Evolutionary conservation across 1,140 invertebrate species (phyloP).

Genomic region (Drusus annulatus): DNA sequence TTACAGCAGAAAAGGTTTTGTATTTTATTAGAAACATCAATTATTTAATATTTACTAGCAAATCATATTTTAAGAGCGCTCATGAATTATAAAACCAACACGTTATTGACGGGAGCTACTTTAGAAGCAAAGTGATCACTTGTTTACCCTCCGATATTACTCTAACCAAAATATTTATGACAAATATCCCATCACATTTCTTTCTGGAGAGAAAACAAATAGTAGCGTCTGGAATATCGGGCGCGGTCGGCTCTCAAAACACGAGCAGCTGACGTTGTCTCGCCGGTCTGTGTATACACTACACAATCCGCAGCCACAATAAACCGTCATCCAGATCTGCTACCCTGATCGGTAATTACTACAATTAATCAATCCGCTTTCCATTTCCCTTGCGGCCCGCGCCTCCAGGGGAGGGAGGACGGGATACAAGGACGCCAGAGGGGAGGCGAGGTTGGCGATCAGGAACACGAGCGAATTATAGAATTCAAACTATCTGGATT

Average conservation of each 20-base stretch:
- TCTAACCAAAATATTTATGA: conserved; percentile 30
- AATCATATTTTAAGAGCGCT: not conserved
- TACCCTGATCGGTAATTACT: conserved; percentile 57
- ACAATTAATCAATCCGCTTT: conserved; percentile 59
- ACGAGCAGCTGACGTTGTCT: conserved; percentile 38
- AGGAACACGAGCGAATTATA: too few relatives aligned
- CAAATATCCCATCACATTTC: conserved; percentile 34
- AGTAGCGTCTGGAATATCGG: conserved; percentile 35
- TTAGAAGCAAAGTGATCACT: too few relatives aligned
- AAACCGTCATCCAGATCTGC: conserved; percentile 55
- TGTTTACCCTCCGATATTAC: conserved; percentile 34
- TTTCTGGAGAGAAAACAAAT: conserved; percentile 40
- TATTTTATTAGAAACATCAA: too few relatives aligned
- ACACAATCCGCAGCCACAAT: conserved; percentile 45
- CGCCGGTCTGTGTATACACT: conserved; percentile 18
- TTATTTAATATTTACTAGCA: not conserved
- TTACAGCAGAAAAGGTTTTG: too few relatives aligned
- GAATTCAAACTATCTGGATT: conserved; percentile 8
- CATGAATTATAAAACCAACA: conserved; percentile 11
- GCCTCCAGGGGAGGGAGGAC: not conserved
- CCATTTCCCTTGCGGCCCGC: conserved; percentile 48
- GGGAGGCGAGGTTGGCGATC: not conserved
- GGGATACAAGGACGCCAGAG: not conserved
- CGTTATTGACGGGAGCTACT: conserved; percentile 1
- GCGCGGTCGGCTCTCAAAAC: conserved; percentile 34